Base-by-base conservation (phyloP, 2,888 invertebrate genomes). In the Drosophila kambysellisi region DNA sequence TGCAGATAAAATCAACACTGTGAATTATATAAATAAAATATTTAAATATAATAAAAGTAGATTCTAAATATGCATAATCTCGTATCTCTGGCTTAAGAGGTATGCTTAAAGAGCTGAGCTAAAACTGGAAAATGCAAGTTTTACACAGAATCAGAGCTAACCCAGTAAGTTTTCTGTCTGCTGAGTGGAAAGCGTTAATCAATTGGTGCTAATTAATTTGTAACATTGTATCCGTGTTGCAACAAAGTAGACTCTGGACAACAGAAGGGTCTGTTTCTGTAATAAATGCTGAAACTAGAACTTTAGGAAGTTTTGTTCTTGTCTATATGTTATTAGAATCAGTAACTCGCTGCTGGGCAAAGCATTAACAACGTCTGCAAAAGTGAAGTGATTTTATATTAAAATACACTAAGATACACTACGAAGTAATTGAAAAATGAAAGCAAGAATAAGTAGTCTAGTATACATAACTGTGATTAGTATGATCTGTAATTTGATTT, bases 191-290 rank as follows among this genome's bases (percentile, higher is more conserved):
- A 68, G 66, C 56, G 63, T 78, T 73, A 78, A 81, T 70, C 75
- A 65, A 51, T 30, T 85, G 79, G 88, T 88, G 85, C 64, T 91
- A 86, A 91, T 91, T 79, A 68, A 83, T 81, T 70, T 91, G 74
- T 88, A 69, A 74, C 78, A 83, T 67, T 83, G 83, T 76, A 61
- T 46, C 51, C 57, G 39, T 70, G 59, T 58, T 67, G 61, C 46
- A 33, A 54, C 53, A 65, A 61, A 57, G 29, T 41, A 48, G 65
- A 56, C 30, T 48, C 41, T 39, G 5, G 15, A 30, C 25, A 37
- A 35, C 17, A 41, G 30, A n/a, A 57, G 20, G 20, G 29, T n/a
- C n/a, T 35, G 25, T 46, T 51, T 56, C 32, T 6, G 51, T 73
- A 52, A 60, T 64, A 58, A 59, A 74, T 66, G 54, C 48, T 66